Evolutionary conservation across 2,113 vertebrate genomes (phyloP).

Genomic region (Thermophis baileyi): DNA sequence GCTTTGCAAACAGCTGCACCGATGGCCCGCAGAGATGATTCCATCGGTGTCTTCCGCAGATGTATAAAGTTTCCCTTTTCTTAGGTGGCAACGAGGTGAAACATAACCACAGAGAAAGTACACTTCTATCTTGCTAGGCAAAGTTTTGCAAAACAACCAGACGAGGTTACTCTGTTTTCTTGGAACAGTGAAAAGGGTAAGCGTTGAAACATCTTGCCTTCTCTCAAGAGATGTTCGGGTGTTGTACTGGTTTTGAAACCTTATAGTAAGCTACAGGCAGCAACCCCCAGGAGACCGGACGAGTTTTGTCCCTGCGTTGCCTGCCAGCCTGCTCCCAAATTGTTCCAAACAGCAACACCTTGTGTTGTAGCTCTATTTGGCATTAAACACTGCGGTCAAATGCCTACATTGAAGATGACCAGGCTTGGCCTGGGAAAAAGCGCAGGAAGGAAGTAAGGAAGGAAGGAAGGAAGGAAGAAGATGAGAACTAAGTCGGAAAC

Average conservation of each 20-base stretch:
- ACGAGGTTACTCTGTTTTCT: constrained; percentile 8
- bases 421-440: constrained; percentile 65
- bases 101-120: constrained; percentile 1
- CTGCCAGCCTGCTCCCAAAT: constrained; percentile 43
- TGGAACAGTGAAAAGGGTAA: constrained; percentile 20
- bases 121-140: constrained; percentile 7
- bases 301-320: constrained; percentile 58
- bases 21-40: constrained; percentile 9
- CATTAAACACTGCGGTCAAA: constrained; percentile 59
- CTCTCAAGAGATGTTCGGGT: constrained; percentile 15
- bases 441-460: constrained; percentile 39
- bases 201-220: neutral
- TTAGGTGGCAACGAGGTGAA: neutral
- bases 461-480: constrained; percentile 46
- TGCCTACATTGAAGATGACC: constrained; percentile 43
- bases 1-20: constrained; percentile 11
- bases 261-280: constrained; percentile 39
- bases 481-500: constrained; percentile 38
- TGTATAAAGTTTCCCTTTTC: constrained; percentile 34
- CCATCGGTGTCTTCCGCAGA: constrained; percentile 3
- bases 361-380: constrained; percentile 37
- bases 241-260: constrained; percentile 27
- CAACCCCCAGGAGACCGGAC: constrained; percentile 32
- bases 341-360: constrained; percentile 36
- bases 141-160: constrained; percentile 17